These are phyloP conservation scores for Tyrophagus putrescentiae DNA, from an alignment of 1,140 invertebrate species.

Conservation along the genomic window DNA sequence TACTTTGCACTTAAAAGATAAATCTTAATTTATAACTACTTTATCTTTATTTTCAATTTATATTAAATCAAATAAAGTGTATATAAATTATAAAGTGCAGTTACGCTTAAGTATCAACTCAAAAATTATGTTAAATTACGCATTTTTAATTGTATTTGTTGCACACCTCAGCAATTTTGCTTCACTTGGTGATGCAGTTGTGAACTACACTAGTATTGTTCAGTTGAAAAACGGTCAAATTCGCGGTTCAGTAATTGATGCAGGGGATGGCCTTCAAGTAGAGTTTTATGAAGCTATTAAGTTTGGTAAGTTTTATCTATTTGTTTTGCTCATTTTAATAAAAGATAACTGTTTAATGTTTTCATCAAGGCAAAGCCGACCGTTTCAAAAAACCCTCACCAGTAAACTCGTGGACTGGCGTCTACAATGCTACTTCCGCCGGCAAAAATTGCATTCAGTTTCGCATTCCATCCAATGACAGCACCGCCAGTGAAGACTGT, in stretches of 20 bases:
- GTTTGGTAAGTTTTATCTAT: background rate
- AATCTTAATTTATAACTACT: no score
- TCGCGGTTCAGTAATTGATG: background rate
- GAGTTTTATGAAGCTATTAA: background rate
- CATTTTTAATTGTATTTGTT: no score
- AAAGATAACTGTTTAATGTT: background rate
- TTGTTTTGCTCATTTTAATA: background rate
- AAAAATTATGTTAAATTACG: no score
- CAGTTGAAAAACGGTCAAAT: background rate
- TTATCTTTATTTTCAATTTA: no score
- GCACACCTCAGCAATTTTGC: no score
- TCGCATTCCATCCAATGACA: background rate
- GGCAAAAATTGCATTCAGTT: constrained; percentile 4
- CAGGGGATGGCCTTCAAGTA: background rate
- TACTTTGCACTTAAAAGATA: no score
- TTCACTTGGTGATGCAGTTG: no score
- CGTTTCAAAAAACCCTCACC: constrained; percentile 72
- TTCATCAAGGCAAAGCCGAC: constrained; percentile 37
- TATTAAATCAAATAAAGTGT: no score
- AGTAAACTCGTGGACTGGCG: constrained; percentile 63
- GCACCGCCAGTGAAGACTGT: constrained; percentile 58
- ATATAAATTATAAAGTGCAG: no score
- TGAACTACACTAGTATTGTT: background rate
- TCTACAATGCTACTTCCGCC: constrained; percentile 5
- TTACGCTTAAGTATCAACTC: no score